Conservation (phyloP, 2,797 vertebrate genomes). For the Melanotaenia trifasciata region DNA sequence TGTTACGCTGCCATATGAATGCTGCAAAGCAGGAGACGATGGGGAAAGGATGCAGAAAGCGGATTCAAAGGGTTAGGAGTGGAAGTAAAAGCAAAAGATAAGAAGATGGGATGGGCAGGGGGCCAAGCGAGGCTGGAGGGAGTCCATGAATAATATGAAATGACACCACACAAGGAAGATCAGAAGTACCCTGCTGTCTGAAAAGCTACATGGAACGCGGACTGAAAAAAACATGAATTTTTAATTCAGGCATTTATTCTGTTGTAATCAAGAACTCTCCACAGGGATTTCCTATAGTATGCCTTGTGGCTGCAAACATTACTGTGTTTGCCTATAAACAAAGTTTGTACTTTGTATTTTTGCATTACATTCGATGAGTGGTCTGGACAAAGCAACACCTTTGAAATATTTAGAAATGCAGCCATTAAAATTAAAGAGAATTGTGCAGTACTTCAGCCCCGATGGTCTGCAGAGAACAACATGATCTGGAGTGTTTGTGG, state of each 20-base stretch:
- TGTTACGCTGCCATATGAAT: slow-evolving; percentile 18
- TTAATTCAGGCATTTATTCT: slow-evolving; percentile 40
- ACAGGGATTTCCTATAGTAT: slow-evolving; percentile 11
- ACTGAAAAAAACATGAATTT: slow-evolving; percentile 22
- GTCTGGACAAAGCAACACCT: slow-evolving; percentile 10
- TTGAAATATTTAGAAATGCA: slow-evolving; percentile 59
- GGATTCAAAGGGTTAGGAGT: slow-evolving; percentile 50
- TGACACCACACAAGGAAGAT: slow-evolving; percentile 62
- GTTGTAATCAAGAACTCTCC: slow-evolving; percentile 33
- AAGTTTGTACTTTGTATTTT: slow-evolving; percentile 27
- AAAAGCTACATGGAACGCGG: slow-evolving; percentile 30
- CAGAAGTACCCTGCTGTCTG: slow-evolving; percentile 58
- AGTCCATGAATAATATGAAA: slow-evolving; percentile 61
- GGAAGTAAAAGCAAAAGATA: slow-evolving; percentile 42
- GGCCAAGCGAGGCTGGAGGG: slow-evolving; percentile 37
- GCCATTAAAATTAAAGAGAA: slow-evolving; percentile 43
- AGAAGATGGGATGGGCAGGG: slow-evolving; percentile 45
- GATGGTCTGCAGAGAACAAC: slow-evolving; percentile 27
- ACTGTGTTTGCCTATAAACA: slow-evolving; percentile 30
- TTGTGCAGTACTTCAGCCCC: slow-evolving; percentile 25
- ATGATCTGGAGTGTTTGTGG: slow-evolving; percentile 28
- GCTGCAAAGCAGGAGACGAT: slow-evolving; percentile 39
- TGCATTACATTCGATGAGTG: slow-evolving; percentile 30
- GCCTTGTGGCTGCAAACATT: slow-evolving; percentile 2
- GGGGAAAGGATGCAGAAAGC: slow-evolving; percentile 32